These are phyloP conservation scores for Matsumyia berberina DNA, from an alignment of 2,888 invertebrate genomes.

Conservation along the genomic window DNA sequence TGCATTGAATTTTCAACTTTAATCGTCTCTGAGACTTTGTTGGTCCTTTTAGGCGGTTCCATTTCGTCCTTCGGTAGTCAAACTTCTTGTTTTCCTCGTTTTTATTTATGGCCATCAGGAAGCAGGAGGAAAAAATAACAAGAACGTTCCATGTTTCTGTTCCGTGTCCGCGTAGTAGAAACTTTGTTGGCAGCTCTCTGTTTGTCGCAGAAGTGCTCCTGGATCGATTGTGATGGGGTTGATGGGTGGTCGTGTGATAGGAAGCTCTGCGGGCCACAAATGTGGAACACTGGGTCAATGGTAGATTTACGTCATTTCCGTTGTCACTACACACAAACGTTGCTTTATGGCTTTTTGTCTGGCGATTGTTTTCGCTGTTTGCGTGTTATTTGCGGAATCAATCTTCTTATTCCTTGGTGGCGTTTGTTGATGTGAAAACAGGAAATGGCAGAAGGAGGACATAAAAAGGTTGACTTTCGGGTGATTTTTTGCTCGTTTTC, in stretches of 20 bases:
- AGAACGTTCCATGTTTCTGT: conserved; percentile 24
- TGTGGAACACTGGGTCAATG: conserved; percentile 71
- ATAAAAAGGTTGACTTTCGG: conserved; percentile 1
- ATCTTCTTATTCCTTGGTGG: not conserved
- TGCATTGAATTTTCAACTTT: conserved; percentile 68
- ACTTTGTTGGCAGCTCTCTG: conserved; percentile 45
- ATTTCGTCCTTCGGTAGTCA: not conserved
- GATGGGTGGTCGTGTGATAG: conserved; percentile 14
- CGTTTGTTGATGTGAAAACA: not conserved
- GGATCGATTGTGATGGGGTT: conserved; percentile 60
- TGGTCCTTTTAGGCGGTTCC: not conserved
- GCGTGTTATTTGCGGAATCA: conserved; percentile 42
- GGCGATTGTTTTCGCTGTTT: conserved; percentile 41
- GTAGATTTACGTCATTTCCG: conserved; percentile 51
- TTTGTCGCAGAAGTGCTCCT: conserved; percentile 37
- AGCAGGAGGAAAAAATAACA: conserved; percentile 32
- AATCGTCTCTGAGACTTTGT: conserved; percentile 32
- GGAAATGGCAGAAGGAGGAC: not conserved
- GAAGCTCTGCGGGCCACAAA: conserved; percentile 18
- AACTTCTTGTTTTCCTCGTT: conserved; percentile 50
- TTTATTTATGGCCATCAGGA: conserved; percentile 51
- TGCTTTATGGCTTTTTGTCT: conserved; percentile 24
- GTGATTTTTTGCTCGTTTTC: not conserved
- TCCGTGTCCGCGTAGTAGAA: conserved; percentile 24
- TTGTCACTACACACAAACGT: not conserved